Evolutionary conservation across 1,140 invertebrate species (phyloP), one percentile per base, ranked within the genome.

Genomic region (Hyphantria cunea): DNA sequence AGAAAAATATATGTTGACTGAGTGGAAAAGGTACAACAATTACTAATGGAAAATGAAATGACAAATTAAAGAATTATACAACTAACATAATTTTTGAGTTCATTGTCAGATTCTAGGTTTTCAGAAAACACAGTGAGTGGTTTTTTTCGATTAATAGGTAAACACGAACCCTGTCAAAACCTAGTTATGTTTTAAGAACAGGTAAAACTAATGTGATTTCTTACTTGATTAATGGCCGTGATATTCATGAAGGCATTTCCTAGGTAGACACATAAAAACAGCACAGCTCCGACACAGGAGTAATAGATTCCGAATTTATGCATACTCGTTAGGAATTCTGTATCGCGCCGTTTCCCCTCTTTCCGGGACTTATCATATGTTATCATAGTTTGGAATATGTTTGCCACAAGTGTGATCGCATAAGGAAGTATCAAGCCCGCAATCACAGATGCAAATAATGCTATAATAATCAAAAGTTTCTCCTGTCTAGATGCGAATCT

Each of bases 161-260:
- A 17, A 8, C 4, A 7, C 10, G 12, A 13, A 15, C 12, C n/a
- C 32, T 15, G 33, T 8, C 9, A 49, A 9, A 37, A 8, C 8
- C 34, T 3, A 37, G 8, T 37, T 11, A 10, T 37, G 2, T 37
- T 37, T 37, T 25, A 1, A 3, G 2, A 25, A 25, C 5, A 25
- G 2, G 5, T 25, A n/a, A n/a, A n/a, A n/a, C n/a, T n/a, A 25
- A 1, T 25, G 17, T 25, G 17, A 25, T 25, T 15, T 51, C 9
- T 5, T 12, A 80, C 78, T 76, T 80, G 78, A 72, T 78, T 72
- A 25, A 78, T 72, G n/a, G 78, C 78, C 7, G 78, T 66, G 7
- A 80, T 55, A 61, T 78, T 74, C 61, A 74, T 72, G 2, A 80
- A 44, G 3, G 72, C 68, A 7, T 73, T 72, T 39, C 73, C 78